Percentiles rank a stretch among this genome's conserved stretches.
phyloP scores from a whole-genome alignment of 2,797 vertebrate species.

The Melanotaenia trifasciata region DNA sequence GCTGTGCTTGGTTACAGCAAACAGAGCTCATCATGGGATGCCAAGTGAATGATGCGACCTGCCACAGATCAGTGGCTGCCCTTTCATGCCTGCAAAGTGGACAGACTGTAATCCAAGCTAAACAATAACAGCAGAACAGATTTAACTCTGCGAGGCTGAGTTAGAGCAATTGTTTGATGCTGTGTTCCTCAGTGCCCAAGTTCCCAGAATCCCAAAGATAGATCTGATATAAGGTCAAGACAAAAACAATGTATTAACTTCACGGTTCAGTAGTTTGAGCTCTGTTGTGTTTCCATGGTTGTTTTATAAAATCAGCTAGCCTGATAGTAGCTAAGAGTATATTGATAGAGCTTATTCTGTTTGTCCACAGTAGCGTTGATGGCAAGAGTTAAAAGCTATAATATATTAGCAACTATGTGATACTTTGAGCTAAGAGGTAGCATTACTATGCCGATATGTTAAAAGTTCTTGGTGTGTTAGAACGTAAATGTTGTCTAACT shows the following conservation, averaged over 20 bases:
- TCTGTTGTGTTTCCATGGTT: background rate
- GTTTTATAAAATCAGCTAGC: background rate
- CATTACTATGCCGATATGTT: no score
- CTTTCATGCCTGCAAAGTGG: slow-evolving; percentile 25
- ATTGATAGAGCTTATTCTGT: background rate
- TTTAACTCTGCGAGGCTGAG: slow-evolving; percentile 10
- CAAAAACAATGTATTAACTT: background rate
- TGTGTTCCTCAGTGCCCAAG: background rate
- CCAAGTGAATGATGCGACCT: slow-evolving; percentile 24
- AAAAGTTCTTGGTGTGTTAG: no score
- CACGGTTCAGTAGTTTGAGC: background rate
- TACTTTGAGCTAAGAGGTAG: no score
- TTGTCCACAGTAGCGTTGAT: no score
- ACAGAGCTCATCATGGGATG: slow-evolving; percentile 14
- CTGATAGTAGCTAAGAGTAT: background rate
- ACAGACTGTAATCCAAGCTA: slow-evolving; percentile 16
- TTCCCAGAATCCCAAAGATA: background rate
- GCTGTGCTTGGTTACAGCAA: slow-evolving; percentile 8
- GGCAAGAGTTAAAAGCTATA: no score
- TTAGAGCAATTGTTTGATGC: background rate
- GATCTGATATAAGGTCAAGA: background rate
- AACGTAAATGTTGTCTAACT: no score
- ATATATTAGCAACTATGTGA: no score
- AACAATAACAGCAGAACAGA: slow-evolving; percentile 24
- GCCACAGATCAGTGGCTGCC: slow-evolving; percentile 45